Evolutionary conservation across 2,797 vertebrate species (phyloP).

Genomic region (Liasis olivaceus): DNA sequence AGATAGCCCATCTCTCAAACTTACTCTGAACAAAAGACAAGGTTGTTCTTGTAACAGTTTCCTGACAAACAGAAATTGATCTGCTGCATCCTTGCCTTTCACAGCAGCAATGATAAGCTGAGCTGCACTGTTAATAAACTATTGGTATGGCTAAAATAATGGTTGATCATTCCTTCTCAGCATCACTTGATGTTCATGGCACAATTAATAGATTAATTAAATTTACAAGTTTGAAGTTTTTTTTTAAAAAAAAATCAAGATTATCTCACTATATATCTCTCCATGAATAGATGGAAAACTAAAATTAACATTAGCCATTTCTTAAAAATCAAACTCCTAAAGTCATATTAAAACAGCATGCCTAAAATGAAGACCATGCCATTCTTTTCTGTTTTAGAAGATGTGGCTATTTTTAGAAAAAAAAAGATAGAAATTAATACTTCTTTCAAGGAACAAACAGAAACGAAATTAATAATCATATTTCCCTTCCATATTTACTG

Average conservation of each 20-base stretch:
- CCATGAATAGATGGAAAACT: slow-evolving; percentile 39
- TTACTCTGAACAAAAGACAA: background rate
- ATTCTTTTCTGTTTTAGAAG: slow-evolving; percentile 51
- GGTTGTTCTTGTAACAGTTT: background rate
- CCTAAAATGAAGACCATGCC: slow-evolving; percentile 46
- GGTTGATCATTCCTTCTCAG: background rate
- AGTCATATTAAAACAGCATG: slow-evolving; percentile 49
- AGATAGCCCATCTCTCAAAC: background rate
- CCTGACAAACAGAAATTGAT: background rate
- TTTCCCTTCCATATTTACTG: slow-evolving; percentile 71
- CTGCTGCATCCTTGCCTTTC: background rate
- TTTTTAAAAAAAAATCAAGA: slow-evolving; percentile 4
- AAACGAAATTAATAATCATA: slow-evolving; percentile 71
- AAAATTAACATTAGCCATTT: slow-evolving; percentile 9
- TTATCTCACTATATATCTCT: slow-evolving; percentile 28
- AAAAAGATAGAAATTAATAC: slow-evolving; percentile 31
- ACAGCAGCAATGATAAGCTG: background rate
- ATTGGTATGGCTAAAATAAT: background rate
- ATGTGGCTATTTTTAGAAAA: slow-evolving; percentile 54
- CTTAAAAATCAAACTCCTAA: slow-evolving; percentile 36
- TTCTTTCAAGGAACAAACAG: slow-evolving; percentile 72
- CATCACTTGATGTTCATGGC: background rate
- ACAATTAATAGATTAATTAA: slow-evolving; percentile 11
- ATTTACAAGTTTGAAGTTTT: slow-evolving; percentile 8
- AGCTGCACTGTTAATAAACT: background rate